These are phyloP conservation scores for Bungarus multicinctus DNA, from an alignment of 2,113 vertebrate species.

Conservation along the genomic window DNA sequence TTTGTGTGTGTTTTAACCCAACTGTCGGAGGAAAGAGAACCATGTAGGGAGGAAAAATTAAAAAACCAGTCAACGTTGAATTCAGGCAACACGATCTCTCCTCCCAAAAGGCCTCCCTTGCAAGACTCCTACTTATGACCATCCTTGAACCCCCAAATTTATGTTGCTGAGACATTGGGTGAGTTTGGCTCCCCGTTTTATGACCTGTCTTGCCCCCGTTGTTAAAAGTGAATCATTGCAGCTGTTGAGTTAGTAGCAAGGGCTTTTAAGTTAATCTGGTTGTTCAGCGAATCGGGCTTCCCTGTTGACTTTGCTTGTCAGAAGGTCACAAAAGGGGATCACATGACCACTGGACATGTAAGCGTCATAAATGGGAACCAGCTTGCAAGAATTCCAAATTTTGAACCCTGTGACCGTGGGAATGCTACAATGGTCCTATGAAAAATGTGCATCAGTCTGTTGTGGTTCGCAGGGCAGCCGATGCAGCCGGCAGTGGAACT, in stretches of 20 bases:
- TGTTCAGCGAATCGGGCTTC: neutral
- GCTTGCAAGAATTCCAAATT: neutral
- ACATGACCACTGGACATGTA: neutral
- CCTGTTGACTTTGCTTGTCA: neutral
- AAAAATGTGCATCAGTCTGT: no score
- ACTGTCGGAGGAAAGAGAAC: slow-evolving; percentile 21
- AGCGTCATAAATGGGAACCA: neutral
- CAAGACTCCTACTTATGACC: neutral
- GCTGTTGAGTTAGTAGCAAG: neutral
- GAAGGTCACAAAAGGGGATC: neutral
- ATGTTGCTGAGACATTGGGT: neutral
- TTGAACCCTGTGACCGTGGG: neutral
- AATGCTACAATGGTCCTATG: neutral
- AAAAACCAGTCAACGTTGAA: slow-evolving; percentile 12
- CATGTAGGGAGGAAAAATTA: neutral
- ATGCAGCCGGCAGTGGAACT: no score
- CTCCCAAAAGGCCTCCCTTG: neutral
- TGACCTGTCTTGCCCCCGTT: no score
- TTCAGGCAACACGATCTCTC: neutral
- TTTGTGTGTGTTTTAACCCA: neutral
- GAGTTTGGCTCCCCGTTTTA: neutral
- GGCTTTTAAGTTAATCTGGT: no score
- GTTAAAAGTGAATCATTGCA: neutral
- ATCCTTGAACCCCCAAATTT: neutral
- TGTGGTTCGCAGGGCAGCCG: no score